Percentiles rank a stretch among this genome's conserved stretches.
Evolutionary conservation across 2,797 vertebrate species (phyloP).

Genomic region (Hoplostethus mediterraneus): DNA sequence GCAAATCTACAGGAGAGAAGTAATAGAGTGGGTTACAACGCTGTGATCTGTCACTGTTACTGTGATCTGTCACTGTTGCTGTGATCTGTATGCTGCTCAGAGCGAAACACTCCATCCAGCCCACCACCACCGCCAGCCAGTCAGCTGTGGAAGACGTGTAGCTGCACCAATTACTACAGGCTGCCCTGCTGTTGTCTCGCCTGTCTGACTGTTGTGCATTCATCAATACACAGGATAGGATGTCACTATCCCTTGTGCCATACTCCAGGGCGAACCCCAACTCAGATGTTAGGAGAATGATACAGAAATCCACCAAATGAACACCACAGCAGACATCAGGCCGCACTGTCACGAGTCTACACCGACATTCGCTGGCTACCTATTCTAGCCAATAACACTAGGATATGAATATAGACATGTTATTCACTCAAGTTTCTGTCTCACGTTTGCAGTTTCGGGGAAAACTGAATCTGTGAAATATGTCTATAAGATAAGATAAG

Average conservation of each 20-base stretch:
- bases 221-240: constrained; percentile 9
- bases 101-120: constrained; percentile 52
- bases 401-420: not conserved
- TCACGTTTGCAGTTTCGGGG: too few relatives aligned
- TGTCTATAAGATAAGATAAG: too few relatives aligned
- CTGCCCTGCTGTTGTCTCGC: not conserved
- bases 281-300: too few relatives aligned
- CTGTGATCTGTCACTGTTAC: constrained; percentile 36
- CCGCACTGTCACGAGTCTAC: too few relatives aligned
- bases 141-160: constrained; percentile 64
- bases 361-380: too few relatives aligned
- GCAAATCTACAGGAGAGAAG: constrained; percentile 33
- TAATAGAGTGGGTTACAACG: constrained; percentile 65
- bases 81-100: constrained; percentile 58
- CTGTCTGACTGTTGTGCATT: not conserved
- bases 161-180: constrained; percentile 38
- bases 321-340: too few relatives aligned
- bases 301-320: too few relatives aligned
- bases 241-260: too few relatives aligned
- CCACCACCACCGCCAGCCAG: constrained; percentile 44
- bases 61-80: constrained; percentile 30
- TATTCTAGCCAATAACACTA: too few relatives aligned
- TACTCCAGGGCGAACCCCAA: too few relatives aligned
- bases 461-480: too few relatives aligned
- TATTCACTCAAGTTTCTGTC: not conserved